A percentile compares a stretch with the other conserved stretches of the same genome.
Conservation (phyloP, 2,797 vertebrate genomes). For the Threskiornis aethiopicus region DNA sequence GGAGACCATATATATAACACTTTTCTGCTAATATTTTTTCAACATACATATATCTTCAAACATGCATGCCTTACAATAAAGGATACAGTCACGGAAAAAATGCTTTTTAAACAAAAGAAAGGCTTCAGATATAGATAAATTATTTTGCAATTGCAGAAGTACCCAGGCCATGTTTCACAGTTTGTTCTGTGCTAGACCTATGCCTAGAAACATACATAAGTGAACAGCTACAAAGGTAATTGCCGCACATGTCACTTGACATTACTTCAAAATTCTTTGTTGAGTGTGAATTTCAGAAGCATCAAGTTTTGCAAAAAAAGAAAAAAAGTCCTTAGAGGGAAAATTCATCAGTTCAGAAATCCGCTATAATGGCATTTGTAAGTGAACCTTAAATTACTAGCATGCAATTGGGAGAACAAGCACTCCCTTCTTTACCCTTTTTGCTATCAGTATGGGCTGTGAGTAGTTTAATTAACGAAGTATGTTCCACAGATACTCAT, state of each 20-base stretch:
- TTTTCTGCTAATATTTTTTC: background rate
- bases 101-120: background rate
- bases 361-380: background rate
- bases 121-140: background rate
- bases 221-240: background rate
- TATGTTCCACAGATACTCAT: background rate
- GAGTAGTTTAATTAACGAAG: slow-evolving; percentile 3
- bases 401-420: background rate
- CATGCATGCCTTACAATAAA: background rate
- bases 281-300: background rate
- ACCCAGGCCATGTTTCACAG: background rate
- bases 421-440: background rate
- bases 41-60: background rate
- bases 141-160: background rate
- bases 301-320: background rate
- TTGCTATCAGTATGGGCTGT: background rate
- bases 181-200: background rate
- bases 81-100: background rate
- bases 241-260: background rate
- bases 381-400: background rate
- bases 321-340: background rate
- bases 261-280: background rate
- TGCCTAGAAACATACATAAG: background rate
- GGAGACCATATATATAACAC: background rate
- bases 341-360: background rate